Evolutionary conservation across 2,113 vertebrate genomes (phyloP).

Genomic region (Sporophila hypoxantha): DNA sequence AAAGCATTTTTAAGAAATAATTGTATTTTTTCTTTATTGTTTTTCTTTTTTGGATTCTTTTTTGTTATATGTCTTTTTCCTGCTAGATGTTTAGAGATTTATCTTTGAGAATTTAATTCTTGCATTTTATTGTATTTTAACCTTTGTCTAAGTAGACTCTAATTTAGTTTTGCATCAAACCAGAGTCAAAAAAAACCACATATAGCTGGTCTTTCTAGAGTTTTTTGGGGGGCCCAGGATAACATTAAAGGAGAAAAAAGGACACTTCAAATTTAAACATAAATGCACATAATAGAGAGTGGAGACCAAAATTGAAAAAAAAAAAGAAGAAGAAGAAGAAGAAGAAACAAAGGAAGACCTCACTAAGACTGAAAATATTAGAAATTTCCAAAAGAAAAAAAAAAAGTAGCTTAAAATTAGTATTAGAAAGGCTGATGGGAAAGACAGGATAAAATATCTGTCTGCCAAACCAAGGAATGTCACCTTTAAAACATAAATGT

Average conservation of each 20-base stretch:
- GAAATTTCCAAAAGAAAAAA: background rate
- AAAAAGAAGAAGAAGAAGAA: background rate
- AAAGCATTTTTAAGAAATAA: background rate
- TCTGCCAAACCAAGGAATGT: background rate
- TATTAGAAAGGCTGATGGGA: background rate
- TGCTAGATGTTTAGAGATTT: background rate
- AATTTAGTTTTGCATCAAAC: background rate
- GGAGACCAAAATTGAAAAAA: background rate
- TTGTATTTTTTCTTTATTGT: background rate
- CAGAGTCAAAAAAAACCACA: background rate
- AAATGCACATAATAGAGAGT: accelerated
- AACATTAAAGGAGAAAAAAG: background rate
- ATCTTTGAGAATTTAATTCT: background rate
- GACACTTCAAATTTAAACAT: background rate
- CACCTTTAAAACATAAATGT: background rate
- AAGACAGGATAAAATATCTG: background rate
- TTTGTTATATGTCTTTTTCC: background rate
- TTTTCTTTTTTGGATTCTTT: background rate
- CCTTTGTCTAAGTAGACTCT: background rate
- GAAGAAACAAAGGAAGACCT: accelerated
- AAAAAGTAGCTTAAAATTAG: background rate
- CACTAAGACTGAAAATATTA: background rate
- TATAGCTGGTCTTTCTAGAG: background rate
- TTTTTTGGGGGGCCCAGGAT: background rate
- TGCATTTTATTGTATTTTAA: background rate